Percentiles rank a stretch among this genome's conserved stretches.
Conservation (phyloP, 2,888 invertebrate genomes). For the Troides aeacus region DNA sequence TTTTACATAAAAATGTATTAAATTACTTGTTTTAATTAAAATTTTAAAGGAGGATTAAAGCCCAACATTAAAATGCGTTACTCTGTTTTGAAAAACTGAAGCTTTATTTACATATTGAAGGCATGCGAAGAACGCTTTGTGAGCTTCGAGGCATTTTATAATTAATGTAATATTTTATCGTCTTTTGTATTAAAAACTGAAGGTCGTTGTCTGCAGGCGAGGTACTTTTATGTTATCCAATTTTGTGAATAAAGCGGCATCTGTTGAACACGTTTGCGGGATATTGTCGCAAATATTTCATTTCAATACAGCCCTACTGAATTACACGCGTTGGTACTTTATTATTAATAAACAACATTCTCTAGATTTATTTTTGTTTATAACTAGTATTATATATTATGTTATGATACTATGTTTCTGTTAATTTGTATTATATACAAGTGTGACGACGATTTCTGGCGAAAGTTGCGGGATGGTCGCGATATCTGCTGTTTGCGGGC, state of each 20-base stretch:
- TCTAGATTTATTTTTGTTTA: no score
- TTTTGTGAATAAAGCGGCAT: conserved; percentile 14
- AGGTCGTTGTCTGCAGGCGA: background rate
- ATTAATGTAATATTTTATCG: conserved; percentile 21
- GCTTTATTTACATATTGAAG: conserved; percentile 5
- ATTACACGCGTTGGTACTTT: no score
- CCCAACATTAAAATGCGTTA: background rate
- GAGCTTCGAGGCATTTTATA: conserved; percentile 1
- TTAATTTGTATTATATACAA: no score
- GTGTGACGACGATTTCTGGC: no score
- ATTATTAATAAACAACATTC: no score
- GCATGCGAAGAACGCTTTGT: conserved; percentile 9
- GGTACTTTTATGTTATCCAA: conserved; percentile 6
- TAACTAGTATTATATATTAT: no score
- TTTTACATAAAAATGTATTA: no score
- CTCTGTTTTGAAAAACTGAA: conserved; percentile 6
- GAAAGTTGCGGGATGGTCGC: no score
- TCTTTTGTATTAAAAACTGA: conserved; percentile 15
- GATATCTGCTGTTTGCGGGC: no score
- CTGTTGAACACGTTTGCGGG: background rate
- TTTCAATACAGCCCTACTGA: background rate
- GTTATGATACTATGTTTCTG: no score
- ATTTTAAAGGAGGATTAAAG: background rate
- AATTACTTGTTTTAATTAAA: no score
- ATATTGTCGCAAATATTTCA: conserved; percentile 19